Evolutionary conservation across 1,140 invertebrate genomes (phyloP).

Genomic region (Megathymus violae): DNA sequence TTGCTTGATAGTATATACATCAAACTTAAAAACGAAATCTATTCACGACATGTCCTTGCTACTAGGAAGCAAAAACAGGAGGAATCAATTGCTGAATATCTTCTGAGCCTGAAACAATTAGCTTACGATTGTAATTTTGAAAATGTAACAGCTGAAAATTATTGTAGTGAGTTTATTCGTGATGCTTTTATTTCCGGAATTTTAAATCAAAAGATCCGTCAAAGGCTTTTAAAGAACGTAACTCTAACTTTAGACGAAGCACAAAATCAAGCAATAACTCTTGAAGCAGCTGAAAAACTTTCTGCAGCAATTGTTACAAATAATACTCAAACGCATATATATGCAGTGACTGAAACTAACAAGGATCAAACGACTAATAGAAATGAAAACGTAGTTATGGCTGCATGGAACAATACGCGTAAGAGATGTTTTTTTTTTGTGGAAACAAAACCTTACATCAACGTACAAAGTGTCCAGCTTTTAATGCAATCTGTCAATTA

Average conservation of each 20-base stretch:
- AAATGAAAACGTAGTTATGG: too few species aligned
- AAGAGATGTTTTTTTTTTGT: slow-evolving; percentile 30
- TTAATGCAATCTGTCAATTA: slow-evolving; percentile 18
- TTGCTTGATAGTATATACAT: slow-evolving; percentile 21
- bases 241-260: slow-evolving; percentile 31
- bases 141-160: slow-evolving; percentile 29
- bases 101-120: slow-evolving; percentile 32
- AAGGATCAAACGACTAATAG: too few species aligned
- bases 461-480: slow-evolving; percentile 32
- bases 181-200: slow-evolving; percentile 41
- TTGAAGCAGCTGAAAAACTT: slow-evolving; percentile 39
- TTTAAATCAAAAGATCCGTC: slow-evolving; percentile 25
- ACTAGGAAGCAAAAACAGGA: slow-evolving; percentile 34
- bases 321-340: not conserved
- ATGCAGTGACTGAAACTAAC: not conserved
- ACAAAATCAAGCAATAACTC: slow-evolving; percentile 28
- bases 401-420: not conserved
- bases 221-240: slow-evolving; percentile 35
- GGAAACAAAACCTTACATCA: slow-evolving; percentile 24
- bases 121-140: slow-evolving; percentile 37
- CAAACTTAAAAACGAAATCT: slow-evolving; percentile 38
- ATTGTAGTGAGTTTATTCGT: slow-evolving; percentile 27
- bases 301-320: slow-evolving; percentile 1
- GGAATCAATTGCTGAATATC: slow-evolving; percentile 34
- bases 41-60: slow-evolving; percentile 27